Conservation (phyloP, 2,888 invertebrate species). For the Caenorhabditis sp. region DNA sequence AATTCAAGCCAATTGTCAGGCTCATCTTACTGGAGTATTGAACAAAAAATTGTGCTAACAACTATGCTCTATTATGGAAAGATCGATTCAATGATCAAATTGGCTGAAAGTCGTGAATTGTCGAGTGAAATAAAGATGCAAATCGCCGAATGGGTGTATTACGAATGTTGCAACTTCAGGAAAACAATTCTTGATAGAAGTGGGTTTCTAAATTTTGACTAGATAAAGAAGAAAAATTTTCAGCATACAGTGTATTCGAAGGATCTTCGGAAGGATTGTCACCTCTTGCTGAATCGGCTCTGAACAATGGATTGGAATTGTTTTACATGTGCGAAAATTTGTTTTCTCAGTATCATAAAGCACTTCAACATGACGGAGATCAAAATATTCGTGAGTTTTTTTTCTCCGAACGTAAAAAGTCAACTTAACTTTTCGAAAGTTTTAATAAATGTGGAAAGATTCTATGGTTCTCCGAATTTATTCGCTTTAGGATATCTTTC, state of each 20-base stretch:
- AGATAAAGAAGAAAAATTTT: no score
- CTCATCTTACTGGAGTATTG: not conserved
- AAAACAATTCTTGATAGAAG: constrained; percentile 20
- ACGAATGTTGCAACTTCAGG: constrained; percentile 21
- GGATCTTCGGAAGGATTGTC: constrained; percentile 10
- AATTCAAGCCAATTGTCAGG: constrained; percentile 2
- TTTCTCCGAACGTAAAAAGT: no score
- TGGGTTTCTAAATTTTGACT: not conserved
- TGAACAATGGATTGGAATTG: constrained; percentile 4
- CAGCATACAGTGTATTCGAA: constrained; percentile 15
- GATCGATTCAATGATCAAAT: constrained; percentile 9
- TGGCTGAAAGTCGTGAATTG: not conserved
- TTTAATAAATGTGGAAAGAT: no score
- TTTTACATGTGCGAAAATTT: not conserved
- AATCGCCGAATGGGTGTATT: constrained; percentile 23
- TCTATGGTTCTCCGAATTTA: no score
- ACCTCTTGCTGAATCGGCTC: constrained; percentile 13
- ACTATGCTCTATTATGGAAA: constrained; percentile 32
- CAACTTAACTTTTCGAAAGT: no score
- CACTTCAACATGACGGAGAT: not conserved
- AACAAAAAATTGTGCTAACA: constrained; percentile 17
- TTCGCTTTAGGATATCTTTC: no score
- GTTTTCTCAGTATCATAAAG: not conserved
- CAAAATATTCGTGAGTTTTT: not conserved
- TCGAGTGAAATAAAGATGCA: constrained; percentile 11